Evolutionary conservation across 2,113 vertebrate genomes (phyloP).

Genomic region (Motacilla alba): DNA sequence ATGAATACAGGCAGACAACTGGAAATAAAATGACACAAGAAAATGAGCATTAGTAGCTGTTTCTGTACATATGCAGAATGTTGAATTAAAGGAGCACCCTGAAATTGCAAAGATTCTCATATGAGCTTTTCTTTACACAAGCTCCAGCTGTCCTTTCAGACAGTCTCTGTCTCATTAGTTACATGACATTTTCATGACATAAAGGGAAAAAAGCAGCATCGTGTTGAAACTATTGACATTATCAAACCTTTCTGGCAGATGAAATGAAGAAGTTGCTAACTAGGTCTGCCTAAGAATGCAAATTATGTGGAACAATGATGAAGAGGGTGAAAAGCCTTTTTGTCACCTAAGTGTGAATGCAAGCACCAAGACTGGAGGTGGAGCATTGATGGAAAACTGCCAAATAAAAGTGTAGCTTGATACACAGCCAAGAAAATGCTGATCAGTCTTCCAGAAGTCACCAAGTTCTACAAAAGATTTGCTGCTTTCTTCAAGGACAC

Average conservation of each 20-base stretch:
- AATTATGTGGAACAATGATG: background rate
- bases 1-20: background rate
- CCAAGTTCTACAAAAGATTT: background rate
- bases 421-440: background rate
- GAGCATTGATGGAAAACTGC: background rate
- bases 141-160: background rate
- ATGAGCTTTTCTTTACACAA: background rate
- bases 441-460: background rate
- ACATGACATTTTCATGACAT: background rate
- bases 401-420: background rate
- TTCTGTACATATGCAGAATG: background rate
- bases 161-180: background rate
- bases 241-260: background rate
- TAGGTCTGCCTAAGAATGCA: background rate
- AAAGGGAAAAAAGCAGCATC: background rate
- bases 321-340: background rate
- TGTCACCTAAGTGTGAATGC: background rate
- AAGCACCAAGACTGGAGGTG: background rate
- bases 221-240: background rate
- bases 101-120: background rate
- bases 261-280: background rate
- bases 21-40: background rate
- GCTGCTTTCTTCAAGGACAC: background rate
- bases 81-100: rapidly evolving
- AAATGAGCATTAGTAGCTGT: background rate